Conservation (phyloP, 92 coral and sea anemone species). For the Meandrina meandrites region DNA sequence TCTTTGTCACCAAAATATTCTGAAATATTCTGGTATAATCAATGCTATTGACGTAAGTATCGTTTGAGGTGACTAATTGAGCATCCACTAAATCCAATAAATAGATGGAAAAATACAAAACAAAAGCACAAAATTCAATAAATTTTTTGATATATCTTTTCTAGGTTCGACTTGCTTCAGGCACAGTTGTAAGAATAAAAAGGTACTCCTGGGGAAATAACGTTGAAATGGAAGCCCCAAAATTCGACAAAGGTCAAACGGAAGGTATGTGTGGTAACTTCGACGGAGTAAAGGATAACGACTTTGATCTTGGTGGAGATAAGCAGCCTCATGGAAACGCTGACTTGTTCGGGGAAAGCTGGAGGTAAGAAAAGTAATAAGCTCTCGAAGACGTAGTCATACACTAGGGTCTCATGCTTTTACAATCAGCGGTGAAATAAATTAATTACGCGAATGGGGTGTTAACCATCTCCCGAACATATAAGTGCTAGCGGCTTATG, state of each 20-base stretch:
- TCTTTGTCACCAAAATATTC: no score
- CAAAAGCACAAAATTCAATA: background rate
- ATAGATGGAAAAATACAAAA: no score
- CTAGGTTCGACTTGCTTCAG: conserved; percentile 54
- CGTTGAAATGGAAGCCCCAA: conserved; percentile 51
- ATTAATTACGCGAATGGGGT: no score
- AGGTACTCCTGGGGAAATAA: conserved; percentile 61
- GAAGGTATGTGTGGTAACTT: conserved; percentile 72
- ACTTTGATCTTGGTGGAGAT: conserved; percentile 49
- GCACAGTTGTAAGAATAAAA: conserved; percentile 40
- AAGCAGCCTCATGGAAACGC: background rate
- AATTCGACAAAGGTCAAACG: conserved; percentile 20
- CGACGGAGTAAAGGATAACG: conserved; percentile 51
- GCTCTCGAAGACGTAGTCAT: no score
- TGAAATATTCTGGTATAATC: no score
- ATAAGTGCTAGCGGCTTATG: no score
- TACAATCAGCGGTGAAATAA: no score
- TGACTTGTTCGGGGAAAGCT: conserved; percentile 43
- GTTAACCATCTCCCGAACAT: no score
- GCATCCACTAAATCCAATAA: no score
- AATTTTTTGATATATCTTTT: background rate
- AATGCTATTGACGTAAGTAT: no score
- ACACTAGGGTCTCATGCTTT: no score
- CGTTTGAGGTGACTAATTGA: no score
- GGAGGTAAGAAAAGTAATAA: conserved; percentile 32